Conservation (phyloP, 2,797 vertebrate species). For the Darevskia nairensis region DNA sequence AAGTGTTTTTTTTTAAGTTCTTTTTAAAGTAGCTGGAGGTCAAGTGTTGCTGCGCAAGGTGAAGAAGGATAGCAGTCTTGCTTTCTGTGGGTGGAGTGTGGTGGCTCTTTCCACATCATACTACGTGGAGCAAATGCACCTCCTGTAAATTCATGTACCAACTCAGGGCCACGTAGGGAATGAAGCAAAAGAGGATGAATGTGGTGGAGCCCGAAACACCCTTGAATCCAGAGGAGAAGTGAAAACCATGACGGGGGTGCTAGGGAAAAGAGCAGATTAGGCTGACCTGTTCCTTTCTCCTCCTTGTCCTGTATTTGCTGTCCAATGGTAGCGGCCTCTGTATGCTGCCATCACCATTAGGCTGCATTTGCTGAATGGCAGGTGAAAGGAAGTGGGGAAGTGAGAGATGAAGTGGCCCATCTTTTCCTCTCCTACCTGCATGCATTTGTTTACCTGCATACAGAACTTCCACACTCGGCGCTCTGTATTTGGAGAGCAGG, state of each 20-base stretch:
- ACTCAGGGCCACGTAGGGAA: neutral
- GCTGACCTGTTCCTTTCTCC: too few relatives aligned
- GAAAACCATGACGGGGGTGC: too few relatives aligned
- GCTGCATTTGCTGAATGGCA: neutral
- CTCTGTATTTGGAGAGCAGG: neutral
- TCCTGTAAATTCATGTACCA: neutral
- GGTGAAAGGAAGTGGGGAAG: neutral
- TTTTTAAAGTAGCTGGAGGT: neutral
- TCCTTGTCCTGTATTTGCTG: too few relatives aligned
- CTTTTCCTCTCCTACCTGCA: neutral
- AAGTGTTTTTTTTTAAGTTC: neutral
- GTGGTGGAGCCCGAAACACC: too few relatives aligned
- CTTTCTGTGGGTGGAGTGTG: neutral
- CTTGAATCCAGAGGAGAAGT: too few relatives aligned
- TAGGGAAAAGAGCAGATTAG: too few relatives aligned
- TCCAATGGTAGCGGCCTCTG: too few relatives aligned
- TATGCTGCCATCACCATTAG: neutral
- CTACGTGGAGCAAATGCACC: neutral
- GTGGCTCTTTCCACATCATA: neutral
- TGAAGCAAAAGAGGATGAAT: neutral
- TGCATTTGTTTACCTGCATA: neutral
- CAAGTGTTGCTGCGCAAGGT: neutral
- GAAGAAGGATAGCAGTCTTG: neutral
- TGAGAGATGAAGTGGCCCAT: neutral
- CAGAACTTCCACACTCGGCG: neutral